Base-by-base conservation (phyloP, 2,888 invertebrate genomes). In the Rhagonycha lutea region DNA sequence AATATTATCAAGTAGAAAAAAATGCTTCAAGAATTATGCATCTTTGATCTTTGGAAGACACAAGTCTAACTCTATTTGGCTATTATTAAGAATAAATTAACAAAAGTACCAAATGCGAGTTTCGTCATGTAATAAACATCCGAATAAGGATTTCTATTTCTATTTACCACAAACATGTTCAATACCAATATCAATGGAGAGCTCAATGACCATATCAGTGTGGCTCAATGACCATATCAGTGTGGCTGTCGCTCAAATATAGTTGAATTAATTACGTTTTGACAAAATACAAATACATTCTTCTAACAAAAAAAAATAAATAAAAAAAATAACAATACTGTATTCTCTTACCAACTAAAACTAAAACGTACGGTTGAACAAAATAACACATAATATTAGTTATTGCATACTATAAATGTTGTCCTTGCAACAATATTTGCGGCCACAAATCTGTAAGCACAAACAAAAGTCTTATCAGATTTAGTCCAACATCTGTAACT, bases 341-440 rank as follows among this genome's bases (percentile, higher is more conserved):
- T 24, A 68, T 61, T 70, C 68, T 29, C 61, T 70, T 74, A 70
- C 18, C 14, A 73, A 69, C 69, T 74, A 74, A 70, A 65, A 74
- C 61, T 61, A 70, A 68, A 61, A 63, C 63, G 47, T 29, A 69
- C 7, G 23, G 70, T 74, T 29, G 60, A 76, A 76, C 67, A 69
- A 70, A 76, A 26, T 65, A 72, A 72, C 69, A 72, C 69, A 32
- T 72, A 47, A 71, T 61, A 71, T 24, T 75, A 76, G 68, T 72
- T 76, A 76, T 76, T 76, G 73, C 75, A 69, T 76, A 76, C 63
- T 73, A 76, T 69, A 72, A 72, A 65, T 70, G 69, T 62, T 61
- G 69, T 68, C 12, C 62, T 32, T 24, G 71, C 70, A 73, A 61
- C 47, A 62, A 68, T 68, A 32, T 29, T 69, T 63, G 74, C 70